Conservation (phyloP, 2,888 invertebrate genomes). For the Linyphia triangularis region DNA sequence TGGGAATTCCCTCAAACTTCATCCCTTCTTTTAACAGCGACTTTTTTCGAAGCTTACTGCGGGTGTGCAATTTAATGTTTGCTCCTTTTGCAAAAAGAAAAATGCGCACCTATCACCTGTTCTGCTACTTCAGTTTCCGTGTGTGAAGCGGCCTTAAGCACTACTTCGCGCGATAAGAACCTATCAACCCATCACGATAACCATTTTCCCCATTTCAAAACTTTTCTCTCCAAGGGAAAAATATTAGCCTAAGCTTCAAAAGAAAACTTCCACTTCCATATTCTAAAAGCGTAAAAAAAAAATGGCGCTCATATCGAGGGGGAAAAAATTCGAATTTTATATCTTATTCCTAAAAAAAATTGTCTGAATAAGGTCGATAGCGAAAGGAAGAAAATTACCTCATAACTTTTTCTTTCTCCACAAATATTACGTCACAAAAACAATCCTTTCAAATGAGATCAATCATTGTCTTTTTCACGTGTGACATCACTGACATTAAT, state of each 20-base stretch:
- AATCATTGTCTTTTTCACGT: too few species aligned
- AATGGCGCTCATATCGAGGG: neutral
- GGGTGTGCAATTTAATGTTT: neutral
- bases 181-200: constrained; percentile 19
- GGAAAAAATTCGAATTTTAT: constrained; percentile 15
- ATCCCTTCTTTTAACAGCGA: neutral
- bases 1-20: neutral
- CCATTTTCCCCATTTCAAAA: constrained; percentile 22
- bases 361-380: too few species aligned
- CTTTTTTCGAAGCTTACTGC: neutral
- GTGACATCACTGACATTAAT: too few species aligned
- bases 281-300: neutral
- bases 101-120: neutral
- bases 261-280: constrained; percentile 1
- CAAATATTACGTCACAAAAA: too few species aligned
- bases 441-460: too few species aligned
- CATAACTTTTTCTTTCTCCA: too few species aligned
- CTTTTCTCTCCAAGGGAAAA: neutral
- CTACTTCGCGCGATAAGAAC: neutral
- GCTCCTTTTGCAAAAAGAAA: neutral
- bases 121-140: neutral
- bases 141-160: neutral
- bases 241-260: constrained; percentile 7
- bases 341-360: neutral
- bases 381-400: neutral